phyloP scores from a whole-genome alignment of 1,140 invertebrate genomes.

The Penaeus indicus region DNA sequence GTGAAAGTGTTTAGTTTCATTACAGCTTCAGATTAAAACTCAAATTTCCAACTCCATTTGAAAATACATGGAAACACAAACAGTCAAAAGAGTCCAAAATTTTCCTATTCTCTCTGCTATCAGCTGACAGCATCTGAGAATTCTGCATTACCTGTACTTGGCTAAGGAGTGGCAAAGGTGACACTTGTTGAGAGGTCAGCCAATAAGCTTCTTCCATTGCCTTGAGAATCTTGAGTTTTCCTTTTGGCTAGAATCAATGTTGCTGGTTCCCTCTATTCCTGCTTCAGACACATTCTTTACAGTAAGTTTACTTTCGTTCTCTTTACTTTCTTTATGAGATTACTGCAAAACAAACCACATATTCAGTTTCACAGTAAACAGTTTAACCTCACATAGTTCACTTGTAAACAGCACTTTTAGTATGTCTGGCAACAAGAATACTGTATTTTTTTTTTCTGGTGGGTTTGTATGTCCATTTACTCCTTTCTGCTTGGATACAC shows the following conservation, averaged over 20 bases:
- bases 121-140: no score
- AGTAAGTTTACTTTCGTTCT: background rate
- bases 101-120: no score
- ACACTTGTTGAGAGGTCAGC: background rate
- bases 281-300: background rate
- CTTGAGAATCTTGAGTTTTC: background rate
- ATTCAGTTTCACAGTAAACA: background rate
- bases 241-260: background rate
- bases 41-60: no score
- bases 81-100: no score
- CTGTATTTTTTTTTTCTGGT: background rate
- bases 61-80: no score
- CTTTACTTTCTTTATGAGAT: background rate
- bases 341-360: background rate
- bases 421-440: conserved; percentile 23
- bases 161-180: background rate
- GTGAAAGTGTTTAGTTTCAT: background rate
- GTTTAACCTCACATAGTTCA: background rate
- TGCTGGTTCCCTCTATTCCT: background rate
- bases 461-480: no score
- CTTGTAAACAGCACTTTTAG: background rate
- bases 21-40: no score
- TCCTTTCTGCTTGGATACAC: no score
- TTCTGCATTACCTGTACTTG: no score
- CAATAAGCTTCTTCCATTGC: background rate